Base-by-base conservation (phyloP, 2,888 invertebrate species). In the Helobdella robusta region DNA sequence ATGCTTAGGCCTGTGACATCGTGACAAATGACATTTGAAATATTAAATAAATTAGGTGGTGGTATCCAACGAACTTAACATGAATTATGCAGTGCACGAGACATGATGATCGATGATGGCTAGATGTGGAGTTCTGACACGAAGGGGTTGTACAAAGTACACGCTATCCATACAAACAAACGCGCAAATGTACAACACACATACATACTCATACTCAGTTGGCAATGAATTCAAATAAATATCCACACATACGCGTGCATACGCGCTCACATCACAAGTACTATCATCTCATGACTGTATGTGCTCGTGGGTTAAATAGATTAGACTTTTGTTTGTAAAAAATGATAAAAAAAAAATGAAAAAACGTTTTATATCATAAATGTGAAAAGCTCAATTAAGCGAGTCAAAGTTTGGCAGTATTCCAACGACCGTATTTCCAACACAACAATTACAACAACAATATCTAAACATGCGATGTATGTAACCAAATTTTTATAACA, bases 181-280 rank as follows among this genome's bases (percentile, higher is more conserved):
- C 50, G 25, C 18, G n/a, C 50, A 8, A 6, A 18, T 18, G n/a
- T 18, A 50, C 50, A 50, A 50, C 5, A 18, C 50, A 50, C 50
- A 50, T 4, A 50, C 50, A 50, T 18, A 50, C 50, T 23, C 50
- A 50, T 25, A 8, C 5, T 6, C 50, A 50, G 20, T 23, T 25
- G n/a, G 20, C n/a, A n/a, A 50, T 4, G n/a, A 5, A 50, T 25
- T 23, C 50, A 50, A n/a, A 50, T 25, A 50, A n/a, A 50, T 5
- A 50, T 25, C n/a, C 50, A 50, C 50, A 50, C 50, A 50, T 25
- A 50, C 50, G 25, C 50, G 25, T 25, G 25, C 50, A 50, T 25
- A 50, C 50, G 25, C 50, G 25, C 50, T 23, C 50, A 50, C 50
- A 50, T 25, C 50, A 50, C 50, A 50, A 4, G 25, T 25, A 50